Conservation (phyloP, 2,113 vertebrate genomes). For the Scalopus aquaticus region DNA sequence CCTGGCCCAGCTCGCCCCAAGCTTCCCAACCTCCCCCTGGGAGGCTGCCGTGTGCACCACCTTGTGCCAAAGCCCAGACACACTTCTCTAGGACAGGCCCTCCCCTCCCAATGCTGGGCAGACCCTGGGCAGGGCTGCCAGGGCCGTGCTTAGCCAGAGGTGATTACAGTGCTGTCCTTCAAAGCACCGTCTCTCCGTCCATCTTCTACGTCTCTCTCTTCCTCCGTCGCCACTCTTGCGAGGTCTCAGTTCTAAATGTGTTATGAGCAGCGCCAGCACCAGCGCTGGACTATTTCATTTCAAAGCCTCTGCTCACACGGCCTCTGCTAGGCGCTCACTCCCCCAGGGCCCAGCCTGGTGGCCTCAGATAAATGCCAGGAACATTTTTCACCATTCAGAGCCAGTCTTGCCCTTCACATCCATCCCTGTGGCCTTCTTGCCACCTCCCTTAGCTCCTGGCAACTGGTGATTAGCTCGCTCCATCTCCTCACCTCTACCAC, state of each 20-base stretch:
- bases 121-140: neutral
- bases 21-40: too few relatives aligned
- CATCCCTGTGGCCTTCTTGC: neutral
- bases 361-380: slow-evolving; percentile 63
- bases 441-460: neutral
- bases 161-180: neutral
- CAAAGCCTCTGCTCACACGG: neutral
- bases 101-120: neutral
- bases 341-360: neutral
- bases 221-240: neutral
- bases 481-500: neutral
- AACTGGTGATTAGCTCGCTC: neutral
- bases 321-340: neutral
- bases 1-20: neutral
- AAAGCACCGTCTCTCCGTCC: neutral
- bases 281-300: neutral
- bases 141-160: neutral
- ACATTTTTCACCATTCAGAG: slow-evolving; percentile 17
- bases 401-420: neutral
- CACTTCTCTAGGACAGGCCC: neutral
- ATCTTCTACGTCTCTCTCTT: neutral
- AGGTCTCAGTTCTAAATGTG: neutral
- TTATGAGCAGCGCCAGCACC: fast-evolving
- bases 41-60: neutral
- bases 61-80: neutral